Percentiles rank a stretch among this genome's conserved stretches.
phyloP scores from a whole-genome alignment of 2,113 vertebrate species.

The Capreolus pygargus region DNA sequence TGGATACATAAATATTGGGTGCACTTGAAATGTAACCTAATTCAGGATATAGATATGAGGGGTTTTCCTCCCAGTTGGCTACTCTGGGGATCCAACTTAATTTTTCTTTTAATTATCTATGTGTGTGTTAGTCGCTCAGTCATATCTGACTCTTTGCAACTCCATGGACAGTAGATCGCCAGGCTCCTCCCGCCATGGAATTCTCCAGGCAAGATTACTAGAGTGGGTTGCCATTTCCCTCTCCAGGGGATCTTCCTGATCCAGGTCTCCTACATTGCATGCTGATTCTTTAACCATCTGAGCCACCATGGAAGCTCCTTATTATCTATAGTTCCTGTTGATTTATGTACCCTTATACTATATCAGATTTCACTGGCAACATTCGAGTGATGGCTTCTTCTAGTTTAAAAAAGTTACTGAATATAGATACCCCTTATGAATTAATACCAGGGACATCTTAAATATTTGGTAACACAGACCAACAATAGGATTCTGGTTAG shows the following conservation, averaged over 20 bases:
- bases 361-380: constrained; percentile 7
- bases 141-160: fast-evolving
- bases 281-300: neutral
- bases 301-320: neutral
- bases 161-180: neutral
- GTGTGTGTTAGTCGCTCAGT: neutral
- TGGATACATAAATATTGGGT: constrained; percentile 20
- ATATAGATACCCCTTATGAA: neutral
- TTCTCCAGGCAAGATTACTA: neutral
- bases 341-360: neutral
- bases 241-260: neutral
- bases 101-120: neutral
- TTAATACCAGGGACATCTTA: neutral
- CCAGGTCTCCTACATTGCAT: neutral
- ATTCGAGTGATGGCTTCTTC: neutral
- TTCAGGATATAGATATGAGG: neutral
- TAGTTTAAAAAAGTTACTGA: neutral
- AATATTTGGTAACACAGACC: neutral
- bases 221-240: neutral
- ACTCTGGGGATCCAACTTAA: neutral
- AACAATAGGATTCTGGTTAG: neutral
- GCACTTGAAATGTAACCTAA: neutral
- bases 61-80: neutral
- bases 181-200: neutral
- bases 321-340: neutral